Base-by-base conservation (phyloP, 2,888 invertebrate genomes). In the Listrodromus nycthemerus region DNA sequence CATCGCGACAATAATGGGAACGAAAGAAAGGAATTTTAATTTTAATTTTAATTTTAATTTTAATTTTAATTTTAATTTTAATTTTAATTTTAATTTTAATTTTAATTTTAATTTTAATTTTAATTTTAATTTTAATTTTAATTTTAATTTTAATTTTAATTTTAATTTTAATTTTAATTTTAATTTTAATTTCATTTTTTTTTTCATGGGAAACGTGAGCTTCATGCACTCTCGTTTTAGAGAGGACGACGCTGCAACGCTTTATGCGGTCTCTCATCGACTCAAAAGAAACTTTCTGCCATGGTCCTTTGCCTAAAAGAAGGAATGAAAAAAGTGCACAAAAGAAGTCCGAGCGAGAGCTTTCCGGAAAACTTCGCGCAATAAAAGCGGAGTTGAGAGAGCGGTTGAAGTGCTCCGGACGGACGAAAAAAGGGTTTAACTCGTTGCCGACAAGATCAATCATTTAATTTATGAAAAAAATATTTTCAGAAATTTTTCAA, bases 201-300 rank as follows among this genome's bases (percentile, higher is more conserved):
- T 45, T 69, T 50, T 19, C 58, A 61, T n/a, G 58, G 19, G 58
- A 61, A 48, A 69, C n/a, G 50, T 27, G 30, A 61, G 63, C 48
- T 63, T 63, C 24, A 48, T 61, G 61, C 30, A 27, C 16, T 16
- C 27, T 61, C 27, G n/a, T n/a, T 27, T 61, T 45, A 13, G 27
- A 45, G 45, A 8, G 10, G 10, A 55, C 2, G 8, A 21, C 55
- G 55, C 24, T 55, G 4, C 13, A 55, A 13, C 16, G 55, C 61
- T 70, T 78, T 67, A 55, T 77, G 27, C 45, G 45, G 13, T 70
- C 37, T 7, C n/a, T 3, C 37, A 27, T 45, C 52, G 7, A 19
- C 33, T 55, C 65, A n/a, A 45, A 65, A 71, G 70, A 65, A 70
- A 71, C 78, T 79, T 79, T 71, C 41, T 30, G 41, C 41, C 71